Base-by-base conservation (phyloP, 2,113 vertebrate genomes). In the Mohoua ochrocephala region DNA sequence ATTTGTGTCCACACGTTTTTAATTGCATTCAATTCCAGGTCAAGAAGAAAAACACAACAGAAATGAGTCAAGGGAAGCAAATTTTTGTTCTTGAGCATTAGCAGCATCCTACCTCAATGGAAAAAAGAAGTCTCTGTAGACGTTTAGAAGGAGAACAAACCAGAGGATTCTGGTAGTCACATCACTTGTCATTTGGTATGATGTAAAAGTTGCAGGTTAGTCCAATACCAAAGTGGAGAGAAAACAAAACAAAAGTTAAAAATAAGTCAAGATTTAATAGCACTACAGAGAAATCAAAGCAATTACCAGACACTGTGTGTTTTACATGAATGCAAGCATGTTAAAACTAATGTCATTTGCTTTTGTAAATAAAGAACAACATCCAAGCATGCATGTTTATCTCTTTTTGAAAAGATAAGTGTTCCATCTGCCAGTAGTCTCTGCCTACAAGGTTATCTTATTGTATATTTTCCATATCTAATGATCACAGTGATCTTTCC, bases 291-390 rank as follows among this genome's bases (percentile, higher is more conserved):
- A 92, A 95, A 76, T 95, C 87, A 84, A 93, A 92, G 84, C 73
- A 92, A 93, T 95, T 92, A 84, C 57, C 65, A 92, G 88, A 76
- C 64, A 54, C 93, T n/a, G 14, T 70, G 57, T 94, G 82, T 96
- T 97, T 98, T 94, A 94, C 63, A 94, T 95, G 37, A 97, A 65
- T 70, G 50, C 50, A 89, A 92, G 74, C 84, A 88, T 93, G 95
- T 95, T 97, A 96, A 97, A 97, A 93, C 42, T 68, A 92, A 95
- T 93, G 84, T 89, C 79, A 96, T 96, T 97, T 97, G 90, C 78
- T 97, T 96, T 78, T 97, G 93, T 97, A 97, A 98, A 97, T 97
- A 95, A 93, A 87, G 87, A 89, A 86, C 90, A 94, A 88, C 84
- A 94, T 88, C 68, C 84, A 94, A 96, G 60, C 45, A 44, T 33